Evolutionary conservation across 2,888 invertebrate genomes (phyloP).

Genomic region (Trissolcus brochymenae): DNA sequence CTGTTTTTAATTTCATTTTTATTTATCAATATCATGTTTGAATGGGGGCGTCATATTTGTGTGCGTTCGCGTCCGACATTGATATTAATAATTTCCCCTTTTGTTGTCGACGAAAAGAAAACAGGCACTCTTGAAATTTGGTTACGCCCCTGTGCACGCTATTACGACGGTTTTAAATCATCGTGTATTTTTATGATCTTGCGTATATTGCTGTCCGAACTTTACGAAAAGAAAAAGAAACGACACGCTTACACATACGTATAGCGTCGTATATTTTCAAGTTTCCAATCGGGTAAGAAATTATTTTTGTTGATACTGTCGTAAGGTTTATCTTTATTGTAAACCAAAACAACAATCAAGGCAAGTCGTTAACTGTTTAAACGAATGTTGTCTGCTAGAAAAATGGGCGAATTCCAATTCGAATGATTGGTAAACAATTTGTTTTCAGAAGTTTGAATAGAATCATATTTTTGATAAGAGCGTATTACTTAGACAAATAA

Average conservation of each 20-base stretch:
- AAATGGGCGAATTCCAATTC: too few species aligned
- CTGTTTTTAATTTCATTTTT: neutral
- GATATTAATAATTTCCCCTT: constrained; percentile 45
- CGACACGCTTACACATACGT: constrained; percentile 18
- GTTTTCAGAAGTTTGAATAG: constrained; percentile 4
- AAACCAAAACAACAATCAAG: neutral
- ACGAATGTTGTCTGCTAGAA: constrained; percentile 15
- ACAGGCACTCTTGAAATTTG: constrained; percentile 38
- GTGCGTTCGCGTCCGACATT: neutral
- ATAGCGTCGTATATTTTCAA: constrained; percentile 45
- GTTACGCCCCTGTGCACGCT: constrained; percentile 51
- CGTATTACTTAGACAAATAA: constrained; percentile 4
- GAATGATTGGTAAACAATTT: too few species aligned
- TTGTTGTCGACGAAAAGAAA: constrained; percentile 45
- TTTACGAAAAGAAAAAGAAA: constrained; percentile 46
- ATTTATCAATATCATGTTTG: constrained; percentile 11
- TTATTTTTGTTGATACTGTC: constrained; percentile 37
- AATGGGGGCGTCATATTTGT: constrained; percentile 24
- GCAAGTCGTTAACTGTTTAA: neutral
- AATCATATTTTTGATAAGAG: constrained; percentile 1
- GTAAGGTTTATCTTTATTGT: constrained; percentile 18
- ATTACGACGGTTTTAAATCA: constrained; percentile 59
- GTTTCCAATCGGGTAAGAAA: constrained; percentile 52
- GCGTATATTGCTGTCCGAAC: constrained; percentile 56
- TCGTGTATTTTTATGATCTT: constrained; percentile 57